Conservation (phyloP, 2,797 vertebrate species). For the Sylvia borin region DNA sequence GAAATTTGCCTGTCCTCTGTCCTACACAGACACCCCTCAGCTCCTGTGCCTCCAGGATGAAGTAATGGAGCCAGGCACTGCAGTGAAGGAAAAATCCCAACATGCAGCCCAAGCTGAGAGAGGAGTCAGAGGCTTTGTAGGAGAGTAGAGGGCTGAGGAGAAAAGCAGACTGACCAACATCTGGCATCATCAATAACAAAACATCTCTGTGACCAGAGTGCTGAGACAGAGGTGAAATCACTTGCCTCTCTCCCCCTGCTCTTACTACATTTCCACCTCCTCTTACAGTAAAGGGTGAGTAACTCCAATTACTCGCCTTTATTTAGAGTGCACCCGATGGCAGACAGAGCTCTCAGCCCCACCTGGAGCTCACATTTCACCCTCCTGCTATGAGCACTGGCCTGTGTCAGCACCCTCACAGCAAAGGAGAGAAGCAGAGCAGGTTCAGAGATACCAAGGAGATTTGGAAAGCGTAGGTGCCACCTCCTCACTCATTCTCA, state of each 20-base stretch:
- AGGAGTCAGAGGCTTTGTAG: background rate
- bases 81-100: background rate
- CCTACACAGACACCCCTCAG: background rate
- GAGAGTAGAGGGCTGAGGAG: background rate
- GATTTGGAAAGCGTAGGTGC: background rate
- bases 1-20: background rate
- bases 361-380: background rate
- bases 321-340: background rate
- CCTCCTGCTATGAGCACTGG: background rate
- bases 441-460: background rate
- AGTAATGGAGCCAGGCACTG: background rate
- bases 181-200: background rate
- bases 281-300: slow-evolving; percentile 36
- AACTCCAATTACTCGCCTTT: background rate
- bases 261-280: background rate
- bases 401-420: slow-evolving; percentile 1
- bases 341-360: background rate
- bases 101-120: background rate
- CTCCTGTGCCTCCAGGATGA: background rate
- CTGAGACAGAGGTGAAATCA: slow-evolving; percentile 11
- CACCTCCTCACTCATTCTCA: slow-evolving; percentile 24
- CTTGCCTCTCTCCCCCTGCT: background rate
- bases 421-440: slow-evolving; percentile 16
- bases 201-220: background rate
- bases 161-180: background rate